Conservation (phyloP, 2,888 invertebrate genomes). For the Cheilosia urbana region DNA sequence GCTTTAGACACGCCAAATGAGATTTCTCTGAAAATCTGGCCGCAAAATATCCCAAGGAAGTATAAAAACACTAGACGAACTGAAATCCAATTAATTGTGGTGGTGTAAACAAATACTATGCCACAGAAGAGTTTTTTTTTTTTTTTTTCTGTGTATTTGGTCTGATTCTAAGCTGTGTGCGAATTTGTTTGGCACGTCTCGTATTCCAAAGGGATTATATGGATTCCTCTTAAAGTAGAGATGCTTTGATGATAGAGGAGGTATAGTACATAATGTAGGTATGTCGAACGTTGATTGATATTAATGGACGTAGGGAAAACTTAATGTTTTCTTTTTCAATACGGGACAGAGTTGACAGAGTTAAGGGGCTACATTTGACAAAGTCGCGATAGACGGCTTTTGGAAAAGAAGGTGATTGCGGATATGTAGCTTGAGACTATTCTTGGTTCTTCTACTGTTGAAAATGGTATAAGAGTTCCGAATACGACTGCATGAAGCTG, state of each 20-base stretch:
- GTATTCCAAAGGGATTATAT: constrained; percentile 56
- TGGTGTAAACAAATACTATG: constrained; percentile 55
- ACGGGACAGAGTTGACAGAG: no score
- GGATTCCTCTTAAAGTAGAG: constrained; percentile 46
- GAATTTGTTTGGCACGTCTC: constrained; percentile 71
- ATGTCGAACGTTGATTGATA: constrained; percentile 31
- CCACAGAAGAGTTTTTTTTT: constrained; percentile 28
- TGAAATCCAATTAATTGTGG: constrained; percentile 68
- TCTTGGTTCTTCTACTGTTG: no score
- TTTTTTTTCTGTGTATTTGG: constrained; percentile 32
- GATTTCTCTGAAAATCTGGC: constrained; percentile 10
- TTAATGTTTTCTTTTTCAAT: neutral
- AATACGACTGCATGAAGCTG: no score
- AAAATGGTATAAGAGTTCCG: no score
- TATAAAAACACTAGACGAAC: constrained; percentile 15
- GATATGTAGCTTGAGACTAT: no score
- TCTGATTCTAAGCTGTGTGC: constrained; percentile 58
- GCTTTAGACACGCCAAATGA: neutral
- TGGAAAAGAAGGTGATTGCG: no score
- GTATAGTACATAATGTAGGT: neutral
- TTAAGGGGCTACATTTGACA: neutral
- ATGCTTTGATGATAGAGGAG: constrained; percentile 17
- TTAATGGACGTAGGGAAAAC: constrained; percentile 30
- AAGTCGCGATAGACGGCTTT: no score
- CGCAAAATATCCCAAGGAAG: neutral